Evolutionary conservation across 2,888 invertebrate species (phyloP), one percentile per base, ranked within the genome.

Genomic region (Dicyrtomina minuta): DNA sequence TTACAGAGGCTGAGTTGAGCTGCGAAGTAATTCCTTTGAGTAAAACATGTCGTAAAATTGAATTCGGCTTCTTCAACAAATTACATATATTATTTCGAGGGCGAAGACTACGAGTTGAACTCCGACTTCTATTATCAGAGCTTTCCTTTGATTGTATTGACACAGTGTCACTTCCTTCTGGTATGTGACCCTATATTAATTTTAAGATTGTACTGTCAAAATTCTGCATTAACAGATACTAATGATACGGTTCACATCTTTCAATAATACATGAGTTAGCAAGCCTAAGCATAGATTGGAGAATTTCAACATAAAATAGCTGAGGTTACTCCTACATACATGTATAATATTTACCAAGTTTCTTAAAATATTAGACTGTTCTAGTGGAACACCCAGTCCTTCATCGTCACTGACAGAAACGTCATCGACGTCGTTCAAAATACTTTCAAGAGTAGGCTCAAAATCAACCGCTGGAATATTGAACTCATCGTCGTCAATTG

Each of bases 21-120:
- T 96, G 96, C 26, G 93, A 88, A 3, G 96, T 93, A 62, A 96
- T 88, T 73, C 92, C 93, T 81, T 93, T 93, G 70, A 96, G 84
- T 72, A 93, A 86, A 43, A 89, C 88, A 81, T 92, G 91, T 62
- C 90, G 86, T 78, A 92, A 83, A 77, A 93, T 88, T 24, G 89
- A 88, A 39, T 87, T 86, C 44, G 82, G 80, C 78, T 81, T 81
- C 66, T 76, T 75, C 51, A 70, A 70, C 13, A 49, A 10, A 46
- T 70, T 56, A 68, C 67, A 22, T n/a, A n/a, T n/a, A 60, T 58
- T 44, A 59, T 67, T 39, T 61, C 39, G 24, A 13, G 64, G 69
- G 22, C 74, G 65, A 13, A 67, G 60, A 69, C 77, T 76, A 27
- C 74, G 72, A 65, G 69, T 75, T 56, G 79, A 80, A 64, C 75